phyloP scores from a whole-genome alignment of 2,113 vertebrate genomes.

The Polyodon spathula region DNA sequence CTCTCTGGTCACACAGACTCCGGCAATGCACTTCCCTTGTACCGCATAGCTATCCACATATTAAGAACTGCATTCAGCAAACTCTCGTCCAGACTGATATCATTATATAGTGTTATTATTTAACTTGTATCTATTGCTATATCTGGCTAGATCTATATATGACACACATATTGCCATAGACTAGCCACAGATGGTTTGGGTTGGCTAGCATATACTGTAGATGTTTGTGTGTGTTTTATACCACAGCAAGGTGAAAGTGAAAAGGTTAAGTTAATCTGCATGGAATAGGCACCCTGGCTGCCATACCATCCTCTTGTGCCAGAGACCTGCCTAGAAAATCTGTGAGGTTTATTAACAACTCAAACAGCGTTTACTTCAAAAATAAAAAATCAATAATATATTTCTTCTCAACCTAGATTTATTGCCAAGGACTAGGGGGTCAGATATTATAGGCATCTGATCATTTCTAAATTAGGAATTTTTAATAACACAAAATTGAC shows the following conservation, averaged over 20 bases:
- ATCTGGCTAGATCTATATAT: too few species aligned
- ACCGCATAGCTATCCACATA: too few species aligned
- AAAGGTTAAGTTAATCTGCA: constrained; percentile 19
- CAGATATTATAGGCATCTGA: constrained; percentile 10
- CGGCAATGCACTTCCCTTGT: too few species aligned
- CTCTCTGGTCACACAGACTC: too few species aligned
- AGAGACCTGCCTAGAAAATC: constrained; percentile 15
- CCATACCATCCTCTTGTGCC: constrained; percentile 1
- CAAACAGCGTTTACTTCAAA: not conserved
- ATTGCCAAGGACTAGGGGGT: constrained; percentile 3
- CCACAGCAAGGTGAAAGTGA: not conserved
- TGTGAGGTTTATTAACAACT: constrained; percentile 2
- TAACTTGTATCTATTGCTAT: too few species aligned
- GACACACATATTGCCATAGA: too few species aligned
- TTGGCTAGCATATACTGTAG: too few species aligned
- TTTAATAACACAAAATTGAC: constrained; percentile 27
- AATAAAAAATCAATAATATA: constrained; percentile 14
- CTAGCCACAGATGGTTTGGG: too few species aligned
- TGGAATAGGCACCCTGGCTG: constrained; percentile 7
- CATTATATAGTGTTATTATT: too few species aligned
- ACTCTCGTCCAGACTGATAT: too few species aligned
- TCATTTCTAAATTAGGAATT: constrained; percentile 18
- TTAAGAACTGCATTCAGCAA: too few species aligned
- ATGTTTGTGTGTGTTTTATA: too few species aligned
- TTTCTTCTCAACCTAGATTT: constrained; percentile 17